Conservation (phyloP, 2,888 invertebrate species). For the Vanessa cardui region DNA sequence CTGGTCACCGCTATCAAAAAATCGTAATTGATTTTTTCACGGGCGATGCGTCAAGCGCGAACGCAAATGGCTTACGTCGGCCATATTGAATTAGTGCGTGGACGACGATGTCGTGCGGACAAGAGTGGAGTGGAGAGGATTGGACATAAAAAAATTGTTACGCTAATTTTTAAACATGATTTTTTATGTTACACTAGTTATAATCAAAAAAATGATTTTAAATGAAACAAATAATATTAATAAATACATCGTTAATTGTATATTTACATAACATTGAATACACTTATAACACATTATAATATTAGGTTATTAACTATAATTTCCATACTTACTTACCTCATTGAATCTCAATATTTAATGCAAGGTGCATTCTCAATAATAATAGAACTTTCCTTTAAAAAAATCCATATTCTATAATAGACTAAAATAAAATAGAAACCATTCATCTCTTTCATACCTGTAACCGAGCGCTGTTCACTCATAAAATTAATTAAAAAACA, state of each 20-base stretch:
- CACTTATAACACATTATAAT: no score
- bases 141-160: neutral
- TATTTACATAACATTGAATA: no score
- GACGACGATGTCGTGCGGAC: conserved; percentile 64
- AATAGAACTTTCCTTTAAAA: neutral
- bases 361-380: no score
- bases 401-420: neutral
- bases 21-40: conserved; percentile 81
- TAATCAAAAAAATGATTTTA: no score
- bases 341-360: no score
- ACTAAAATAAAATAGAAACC: conserved; percentile 1
- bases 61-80: conserved; percentile 81
- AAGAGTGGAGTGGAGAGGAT: conserved; percentile 49
- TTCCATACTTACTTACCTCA: no score
- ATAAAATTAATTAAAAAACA: conserved; percentile 83
- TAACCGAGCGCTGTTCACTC: conserved; percentile 68
- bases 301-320: no score
- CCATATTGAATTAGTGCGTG: conserved; percentile 82
- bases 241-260: no score
- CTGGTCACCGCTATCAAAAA: conserved; percentile 73
- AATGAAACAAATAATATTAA: no score
- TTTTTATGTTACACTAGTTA: neutral
- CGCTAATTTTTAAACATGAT: neutral
- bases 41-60: conserved; percentile 79
- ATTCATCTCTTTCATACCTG: conserved; percentile 48